Conservation (phyloP, 1,140 invertebrate genomes). For the Zaprionus ghesquierei region DNA sequence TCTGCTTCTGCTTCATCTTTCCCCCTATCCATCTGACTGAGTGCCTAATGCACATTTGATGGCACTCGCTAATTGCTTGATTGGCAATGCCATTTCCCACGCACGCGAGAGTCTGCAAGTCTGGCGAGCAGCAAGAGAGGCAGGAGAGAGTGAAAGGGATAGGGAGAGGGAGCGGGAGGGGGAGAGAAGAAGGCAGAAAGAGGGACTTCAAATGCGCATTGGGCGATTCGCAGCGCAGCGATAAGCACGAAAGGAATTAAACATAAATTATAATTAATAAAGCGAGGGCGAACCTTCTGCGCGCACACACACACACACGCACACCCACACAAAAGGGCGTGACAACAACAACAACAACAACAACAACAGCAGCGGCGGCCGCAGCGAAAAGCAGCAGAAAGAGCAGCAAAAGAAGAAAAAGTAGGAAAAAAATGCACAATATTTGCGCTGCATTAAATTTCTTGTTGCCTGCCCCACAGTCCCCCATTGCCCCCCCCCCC, state of each 20-base stretch:
- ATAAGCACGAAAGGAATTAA: conserved; percentile 57
- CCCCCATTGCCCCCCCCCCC: not conserved
- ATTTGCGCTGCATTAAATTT: conserved; percentile 61
- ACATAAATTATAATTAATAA: conserved; percentile 79
- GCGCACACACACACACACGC: conserved; percentile 19
- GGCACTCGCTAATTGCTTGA: conserved; percentile 78
- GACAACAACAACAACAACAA: conserved; percentile 24
- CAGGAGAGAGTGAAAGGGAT: not conserved
- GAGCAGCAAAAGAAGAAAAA: not conserved
- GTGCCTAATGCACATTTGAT: conserved; percentile 75
- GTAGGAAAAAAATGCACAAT: conserved; percentile 40
- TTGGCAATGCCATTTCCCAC: conserved; percentile 69
- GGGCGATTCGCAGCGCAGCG: conserved; percentile 39
- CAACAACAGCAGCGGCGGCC: not conserved
- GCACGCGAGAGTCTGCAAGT: conserved; percentile 33
- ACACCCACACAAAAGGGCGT: conserved; percentile 46
- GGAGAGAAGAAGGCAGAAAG: not conserved
- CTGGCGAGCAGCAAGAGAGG: not conserved
- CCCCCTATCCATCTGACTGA: not conserved
- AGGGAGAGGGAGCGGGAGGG: not conserved
- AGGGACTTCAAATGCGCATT: conserved; percentile 30
- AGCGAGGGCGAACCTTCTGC: conserved; percentile 30
- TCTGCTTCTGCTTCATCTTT: conserved; percentile 2
- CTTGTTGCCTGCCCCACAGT: conserved; percentile 18
- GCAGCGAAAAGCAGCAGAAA: not conserved